These are phyloP conservation scores for Tiliacea citrago DNA, from an alignment of 2,888 invertebrate species.

Conservation along the genomic window DNA sequence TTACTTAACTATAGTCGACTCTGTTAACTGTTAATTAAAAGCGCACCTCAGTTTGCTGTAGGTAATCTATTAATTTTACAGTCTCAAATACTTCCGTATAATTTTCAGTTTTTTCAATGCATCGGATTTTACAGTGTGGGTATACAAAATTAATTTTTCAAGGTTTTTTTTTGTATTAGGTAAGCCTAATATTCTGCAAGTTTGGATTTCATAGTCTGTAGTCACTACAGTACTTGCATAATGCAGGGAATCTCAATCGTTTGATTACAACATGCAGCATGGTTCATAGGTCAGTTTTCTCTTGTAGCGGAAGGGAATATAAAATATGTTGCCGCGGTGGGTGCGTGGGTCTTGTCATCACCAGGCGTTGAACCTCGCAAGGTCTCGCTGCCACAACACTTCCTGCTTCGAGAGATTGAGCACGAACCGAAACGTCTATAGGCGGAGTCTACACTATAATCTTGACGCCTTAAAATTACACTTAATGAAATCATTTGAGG, in stretches of 20 bases:
- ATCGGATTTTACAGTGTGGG: neutral
- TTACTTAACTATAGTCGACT: constrained; percentile 6
- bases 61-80: neutral
- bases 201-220: constrained; percentile 51
- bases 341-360: constrained; percentile 70
- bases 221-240: constrained; percentile 68
- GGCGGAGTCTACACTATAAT: constrained; percentile 65
- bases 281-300: constrained; percentile 84
- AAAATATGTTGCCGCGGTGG: constrained; percentile 68
- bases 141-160: no score
- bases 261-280: constrained; percentile 69
- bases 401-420: constrained; percentile 75
- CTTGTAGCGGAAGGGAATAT: constrained; percentile 80
- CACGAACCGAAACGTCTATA: constrained; percentile 70
- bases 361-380: constrained; percentile 84
- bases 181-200: constrained; percentile 62
- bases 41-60: constrained; percentile 5
- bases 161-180: no score
- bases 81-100: neutral
- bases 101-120: neutral
- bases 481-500: constrained; percentile 53
- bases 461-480: constrained; percentile 45
- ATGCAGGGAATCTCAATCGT: constrained; percentile 67
- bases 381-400: constrained; percentile 76
- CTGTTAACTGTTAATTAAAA: constrained; percentile 10